These are phyloP conservation scores for Brotula barbata DNA, from an alignment of 2,797 vertebrate genomes.

Conservation along the genomic window DNA sequence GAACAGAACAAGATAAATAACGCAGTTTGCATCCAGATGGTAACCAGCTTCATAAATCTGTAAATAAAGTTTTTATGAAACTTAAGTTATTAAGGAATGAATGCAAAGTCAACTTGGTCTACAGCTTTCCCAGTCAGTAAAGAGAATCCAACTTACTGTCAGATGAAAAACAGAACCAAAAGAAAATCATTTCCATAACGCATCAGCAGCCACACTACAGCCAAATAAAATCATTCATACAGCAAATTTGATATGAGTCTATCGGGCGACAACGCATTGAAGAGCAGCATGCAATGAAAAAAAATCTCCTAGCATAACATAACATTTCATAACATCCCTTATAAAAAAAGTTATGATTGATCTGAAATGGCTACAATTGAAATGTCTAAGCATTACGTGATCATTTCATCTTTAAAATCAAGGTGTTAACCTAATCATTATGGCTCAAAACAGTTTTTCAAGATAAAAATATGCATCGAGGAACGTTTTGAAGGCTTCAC, in stretches of 20 bases:
- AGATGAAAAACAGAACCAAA: slow-evolving; percentile 10
- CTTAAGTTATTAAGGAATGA: not conserved
- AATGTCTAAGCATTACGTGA: slow-evolving; percentile 34
- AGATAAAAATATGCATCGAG: not conserved
- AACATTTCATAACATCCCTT: too few relatives aligned
- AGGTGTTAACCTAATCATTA: slow-evolving; percentile 16
- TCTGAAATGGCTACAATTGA: slow-evolving; percentile 19
- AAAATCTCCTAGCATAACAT: too few relatives aligned
- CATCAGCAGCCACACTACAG: slow-evolving; percentile 12
- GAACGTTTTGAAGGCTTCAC: not conserved
- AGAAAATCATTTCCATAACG: not conserved
- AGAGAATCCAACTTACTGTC: not conserved
- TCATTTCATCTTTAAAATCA: slow-evolving; percentile 22
- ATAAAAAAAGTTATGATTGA: not conserved
- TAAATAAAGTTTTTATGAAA: slow-evolving; percentile 10
- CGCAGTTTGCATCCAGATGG: too few relatives aligned
- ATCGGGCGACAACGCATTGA: slow-evolving; percentile 11
- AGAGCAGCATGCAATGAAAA: slow-evolving; percentile 34
- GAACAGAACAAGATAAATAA: not conserved
- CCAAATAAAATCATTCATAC: slow-evolving; percentile 12
- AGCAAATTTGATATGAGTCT: slow-evolving; percentile 24
- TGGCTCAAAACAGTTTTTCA: slow-evolving; percentile 25
- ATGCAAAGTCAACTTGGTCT: too few relatives aligned
- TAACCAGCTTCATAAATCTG: slow-evolving; percentile 1
- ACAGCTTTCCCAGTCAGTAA: too few relatives aligned